Conservation (phyloP, 1,140 invertebrate species). For the Plodia interpunctella region DNA sequence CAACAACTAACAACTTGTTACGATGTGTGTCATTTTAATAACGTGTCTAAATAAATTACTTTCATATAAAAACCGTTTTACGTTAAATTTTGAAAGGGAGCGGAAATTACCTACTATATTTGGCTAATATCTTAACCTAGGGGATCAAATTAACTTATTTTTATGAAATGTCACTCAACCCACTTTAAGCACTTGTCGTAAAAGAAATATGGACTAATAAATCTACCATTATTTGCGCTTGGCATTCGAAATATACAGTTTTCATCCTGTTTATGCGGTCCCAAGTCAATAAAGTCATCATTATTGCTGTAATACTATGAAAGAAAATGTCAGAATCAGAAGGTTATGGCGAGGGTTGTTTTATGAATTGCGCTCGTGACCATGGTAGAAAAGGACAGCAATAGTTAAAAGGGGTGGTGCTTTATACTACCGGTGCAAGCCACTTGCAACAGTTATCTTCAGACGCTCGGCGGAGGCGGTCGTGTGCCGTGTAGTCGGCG, state of each 20-base stretch:
- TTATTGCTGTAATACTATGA: slow-evolving; percentile 17
- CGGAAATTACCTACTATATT: too few relatives aligned
- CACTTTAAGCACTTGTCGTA: background rate
- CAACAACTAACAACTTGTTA: too few relatives aligned
- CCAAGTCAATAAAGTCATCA: slow-evolving; percentile 14
- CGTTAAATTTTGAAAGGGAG: too few relatives aligned
- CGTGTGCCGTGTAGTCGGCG: slow-evolving; percentile 22
- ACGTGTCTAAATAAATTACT: too few relatives aligned
- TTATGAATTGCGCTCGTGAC: slow-evolving; percentile 34
- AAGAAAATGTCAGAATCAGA: slow-evolving; percentile 37
- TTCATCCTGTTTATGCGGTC: slow-evolving; percentile 12
- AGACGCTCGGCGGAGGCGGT: slow-evolving; percentile 31
- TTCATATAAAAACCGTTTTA: too few relatives aligned
- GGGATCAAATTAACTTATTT: background rate
- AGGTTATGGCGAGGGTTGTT: slow-evolving; percentile 40
- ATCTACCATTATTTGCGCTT: background rate
- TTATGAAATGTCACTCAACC: background rate
- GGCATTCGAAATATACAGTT: slow-evolving; percentile 14
- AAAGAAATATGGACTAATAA: background rate
- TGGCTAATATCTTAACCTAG: background rate
- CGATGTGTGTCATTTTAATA: too few relatives aligned
- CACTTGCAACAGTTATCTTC: slow-evolving; percentile 53
- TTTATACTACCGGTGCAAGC: slow-evolving; percentile 31
- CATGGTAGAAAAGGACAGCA: slow-evolving; percentile 45
- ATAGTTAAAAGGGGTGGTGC: slow-evolving; percentile 51